phyloP scores from a whole-genome alignment of 2,113 vertebrate genomes.

The Plecturocebus donacophilus region DNA sequence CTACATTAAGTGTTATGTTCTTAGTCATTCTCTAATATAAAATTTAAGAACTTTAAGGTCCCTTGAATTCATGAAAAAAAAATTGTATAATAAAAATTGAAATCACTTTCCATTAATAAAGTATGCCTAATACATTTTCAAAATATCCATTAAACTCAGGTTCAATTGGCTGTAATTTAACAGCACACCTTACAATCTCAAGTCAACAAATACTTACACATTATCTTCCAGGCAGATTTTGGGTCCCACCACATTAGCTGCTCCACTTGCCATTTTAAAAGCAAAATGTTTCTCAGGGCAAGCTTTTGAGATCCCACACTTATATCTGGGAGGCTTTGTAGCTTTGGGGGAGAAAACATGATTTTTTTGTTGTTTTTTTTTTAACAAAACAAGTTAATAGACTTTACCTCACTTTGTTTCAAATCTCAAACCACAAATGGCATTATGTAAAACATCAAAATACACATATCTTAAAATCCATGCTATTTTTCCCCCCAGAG shows the following conservation, averaged over 20 bases:
- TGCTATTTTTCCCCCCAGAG: not conserved
- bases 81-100: rapidly evolving
- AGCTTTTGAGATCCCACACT: slow-evolving; percentile 93
- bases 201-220: slow-evolving; percentile 86
- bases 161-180: not conserved
- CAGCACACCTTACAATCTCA: rapidly evolving
- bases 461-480: not conserved
- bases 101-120: not conserved
- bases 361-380: not conserved
- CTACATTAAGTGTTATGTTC: not conserved
- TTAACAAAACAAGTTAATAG: not conserved
- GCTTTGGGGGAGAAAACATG: slow-evolving; percentile 81
- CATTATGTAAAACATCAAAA: not conserved
- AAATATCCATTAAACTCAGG: not conserved
- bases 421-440: not conserved
- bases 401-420: not conserved
- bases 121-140: not conserved
- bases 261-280: slow-evolving; percentile 97
- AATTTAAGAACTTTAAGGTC: not conserved
- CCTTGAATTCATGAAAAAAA: not conserved
- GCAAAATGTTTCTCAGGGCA: slow-evolving; percentile 94
- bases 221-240: slow-evolving; percentile 96
- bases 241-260: slow-evolving; percentile 96
- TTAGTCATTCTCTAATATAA: not conserved
- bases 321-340: slow-evolving; percentile 87